Evolutionary conservation across 2,113 vertebrate genomes (phyloP), one percentile per base, ranked within the genome.

Genomic region (Girardinichthys multiradiatus): DNA sequence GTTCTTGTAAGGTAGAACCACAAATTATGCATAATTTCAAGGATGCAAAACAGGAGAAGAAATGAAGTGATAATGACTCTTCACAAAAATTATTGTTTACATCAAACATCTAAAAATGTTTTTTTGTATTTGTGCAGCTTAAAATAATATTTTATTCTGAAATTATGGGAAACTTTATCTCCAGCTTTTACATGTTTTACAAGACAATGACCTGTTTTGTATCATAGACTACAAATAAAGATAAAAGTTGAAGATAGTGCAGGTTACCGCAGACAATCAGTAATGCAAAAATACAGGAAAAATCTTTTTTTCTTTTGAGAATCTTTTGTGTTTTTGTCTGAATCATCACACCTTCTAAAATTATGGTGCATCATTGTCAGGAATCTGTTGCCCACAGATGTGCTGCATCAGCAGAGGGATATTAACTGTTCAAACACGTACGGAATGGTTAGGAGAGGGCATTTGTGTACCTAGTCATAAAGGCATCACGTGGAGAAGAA

Each of bases 401-500:
- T 14, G 9, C 17, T 39, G 39, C 27, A 48, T 71, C 37, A 13
- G 15, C 31, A 66, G 11, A 9, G 68, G 65, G 57, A 30, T 24
- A 35, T 48, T 31, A 28, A 72, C 74, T 30, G 39, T 29, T 72
- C 9, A 29, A 48, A 42, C 60, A 51, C 57, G 64, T 60, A 59
- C 42, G 24, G 71, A 76, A 65, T 61, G 63, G 60, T 21, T 7
- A 37, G 66, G 4, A 15, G 57, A 42, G 67, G 42, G 45, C 63
- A 21, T 39, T 28, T 27, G 31, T 27, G 67, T 61, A 64, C 31
- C 68, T 31, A 13, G 59, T 30, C 45, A 29, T 61, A 31, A 65
- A 57, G 63, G 78, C 73, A 28, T 70, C 84, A 69, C 64, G 78
- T 14, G 57, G 86, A 66, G 87, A 67, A 19, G 65, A 73, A 62